phyloP scores from a whole-genome alignment of 2,113 vertebrate species.

The Ophthalmolycus amberensis region DNA sequence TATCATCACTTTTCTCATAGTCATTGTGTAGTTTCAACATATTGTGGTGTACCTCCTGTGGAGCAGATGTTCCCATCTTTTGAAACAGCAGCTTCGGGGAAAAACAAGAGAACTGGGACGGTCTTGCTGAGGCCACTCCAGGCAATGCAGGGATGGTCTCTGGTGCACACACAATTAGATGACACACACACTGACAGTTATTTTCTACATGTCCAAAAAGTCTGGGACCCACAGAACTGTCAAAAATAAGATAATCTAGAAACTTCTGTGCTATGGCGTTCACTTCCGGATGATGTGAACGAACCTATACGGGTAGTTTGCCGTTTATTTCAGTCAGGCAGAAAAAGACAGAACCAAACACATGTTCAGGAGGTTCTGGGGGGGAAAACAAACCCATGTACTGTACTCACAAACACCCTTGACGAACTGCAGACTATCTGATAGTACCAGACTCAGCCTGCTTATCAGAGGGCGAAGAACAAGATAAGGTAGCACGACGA shows the following conservation, averaged over 20 bases:
- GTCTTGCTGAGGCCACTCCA: slow-evolving; percentile 92
- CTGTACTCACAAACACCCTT: slow-evolving; percentile 49
- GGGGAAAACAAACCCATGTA: slow-evolving; percentile 54
- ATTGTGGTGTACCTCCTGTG: slow-evolving; percentile 87
- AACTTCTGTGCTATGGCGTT: not conserved
- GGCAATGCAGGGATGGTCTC: slow-evolving; percentile 87
- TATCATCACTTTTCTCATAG: not conserved
- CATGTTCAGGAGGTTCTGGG: slow-evolving; percentile 40
- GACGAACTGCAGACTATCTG: slow-evolving; percentile 61
- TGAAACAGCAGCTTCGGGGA: slow-evolving; percentile 90
- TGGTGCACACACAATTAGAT: slow-evolving; percentile 61
- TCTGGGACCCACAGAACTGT: not conserved
- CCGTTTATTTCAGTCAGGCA: slow-evolving; percentile 59
- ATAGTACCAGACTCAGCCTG: slow-evolving; percentile 62
- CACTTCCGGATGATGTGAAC: slow-evolving; percentile 19
- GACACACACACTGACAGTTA: not conserved
- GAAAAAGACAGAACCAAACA: slow-evolving; percentile 58
- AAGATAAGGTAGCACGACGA: slow-evolving; percentile 62
- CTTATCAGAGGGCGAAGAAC: slow-evolving; percentile 56
- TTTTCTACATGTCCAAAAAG: not conserved
- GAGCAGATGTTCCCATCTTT: slow-evolving; percentile 88
- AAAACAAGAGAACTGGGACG: slow-evolving; percentile 91
- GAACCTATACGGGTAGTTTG: slow-evolving; percentile 27
- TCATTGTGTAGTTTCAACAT: not conserved
- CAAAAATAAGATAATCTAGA: not conserved